Evolutionary conservation across 2,797 vertebrate genomes (phyloP), one percentile per base, ranked within the genome.

Genomic region (Mycteria americana): DNA sequence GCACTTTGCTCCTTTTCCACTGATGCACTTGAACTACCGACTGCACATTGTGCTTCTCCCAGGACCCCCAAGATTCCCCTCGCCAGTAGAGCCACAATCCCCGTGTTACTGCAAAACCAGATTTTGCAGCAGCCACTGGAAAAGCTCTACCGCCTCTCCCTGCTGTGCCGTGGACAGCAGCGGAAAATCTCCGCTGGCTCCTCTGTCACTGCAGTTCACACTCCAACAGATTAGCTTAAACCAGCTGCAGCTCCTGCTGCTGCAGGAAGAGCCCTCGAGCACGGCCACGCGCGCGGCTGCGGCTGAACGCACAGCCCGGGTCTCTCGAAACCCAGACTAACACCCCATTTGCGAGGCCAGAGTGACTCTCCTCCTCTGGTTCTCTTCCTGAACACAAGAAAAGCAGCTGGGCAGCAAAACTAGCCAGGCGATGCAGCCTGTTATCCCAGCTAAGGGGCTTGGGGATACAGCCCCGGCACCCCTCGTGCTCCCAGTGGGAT

Each of bases 211-310:
- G 81, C 94, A 87, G 91, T 70, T 95, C 85, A 80, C 50, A 37
- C 75, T 96, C 81, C 76, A 59, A 16, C 59, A 80, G 73, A 89
- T 35, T 7, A 84, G 77, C 62, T 85, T 11, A 64, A 72, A 91
- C 23, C 86, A 84, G 92, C 89, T 94, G 94, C 92, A 95, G 89
- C 84, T 92, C 77, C 92, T 76, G 79, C 89, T 88, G 82, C 90
- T 93, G 91, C 81, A 87, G 86, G 37, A 78, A 59, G 74, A 93
- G 84, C 77, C 94, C 86, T 89, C 1, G 0, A 91, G 83, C 73
- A 23, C 48, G 70, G 60, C 64, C 88, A 77, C 0, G 1, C 9
- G 0, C 2, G 6, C 46, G n/a, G 11, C 51, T 85, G 77, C 4
- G 0, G 81, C 87, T 69, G 70, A 19, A 76, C 82, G 60, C 33